Evolutionary conservation across 2,888 invertebrate species (phyloP), one percentile per base, ranked within the genome.

Genomic region (Cephus sareptanus): DNA sequence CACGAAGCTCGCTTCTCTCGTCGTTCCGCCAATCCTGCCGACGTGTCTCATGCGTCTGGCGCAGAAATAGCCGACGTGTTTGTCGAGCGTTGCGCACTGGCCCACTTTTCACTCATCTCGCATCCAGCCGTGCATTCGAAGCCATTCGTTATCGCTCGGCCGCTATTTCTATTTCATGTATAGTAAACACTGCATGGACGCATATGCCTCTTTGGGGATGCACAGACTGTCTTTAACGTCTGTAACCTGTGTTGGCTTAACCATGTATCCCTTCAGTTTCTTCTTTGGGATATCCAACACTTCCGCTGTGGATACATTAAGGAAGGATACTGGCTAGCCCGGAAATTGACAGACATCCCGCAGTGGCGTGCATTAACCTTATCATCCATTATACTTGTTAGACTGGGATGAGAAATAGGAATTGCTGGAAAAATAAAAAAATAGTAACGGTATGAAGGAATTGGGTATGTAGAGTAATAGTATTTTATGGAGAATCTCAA

Each of bases 341-440:
- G 87, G 87, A 87, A 87, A 86, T 87, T 85, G 86, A 81, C 86
- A 78, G 86, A 83, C 84, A 82, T 84, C 87, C 83, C 84, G 82
- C 81, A 76, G 85, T 81, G 84, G 79, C 81, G 81, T 81, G 76
- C 86, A 84, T 87, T 86, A 86, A 84, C 84, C 83, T 81, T 56
- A 9, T 23, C 23, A 9, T 23, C 0, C 9, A 0, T 23, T 56
- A 56, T 23, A 23, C 56, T 56, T 23, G 2, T 40, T 40, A 40
- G 6, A 6, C 4, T 15, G 6, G 15, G 23, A 56, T 56, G 56
- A 56, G 23, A 23, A 56, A 0, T 23, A 23, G 9, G 56, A 56
- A 56, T 56, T 56, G 23, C 0, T 56, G 23, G 56, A 56, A 23
- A 56, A 56, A 35, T 34, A 34, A 35, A 35, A 35, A 3, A 56